Conservation (phyloP, 2,113 vertebrate species). For the Ophthalmolycus amberensis region DNA sequence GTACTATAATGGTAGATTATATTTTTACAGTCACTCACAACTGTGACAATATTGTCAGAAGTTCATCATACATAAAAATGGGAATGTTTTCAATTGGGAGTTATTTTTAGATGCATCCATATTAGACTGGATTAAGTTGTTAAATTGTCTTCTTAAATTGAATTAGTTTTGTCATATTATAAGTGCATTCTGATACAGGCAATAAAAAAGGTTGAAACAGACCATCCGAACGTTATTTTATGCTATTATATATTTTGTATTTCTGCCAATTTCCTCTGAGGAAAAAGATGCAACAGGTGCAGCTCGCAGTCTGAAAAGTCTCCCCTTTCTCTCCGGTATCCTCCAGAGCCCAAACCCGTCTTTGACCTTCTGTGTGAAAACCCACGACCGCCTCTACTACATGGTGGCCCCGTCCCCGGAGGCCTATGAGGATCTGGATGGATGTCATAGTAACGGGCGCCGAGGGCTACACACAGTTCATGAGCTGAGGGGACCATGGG, state of each 20-base stretch:
- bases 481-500: constrained; percentile 84
- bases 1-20: not conserved
- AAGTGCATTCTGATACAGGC: not conserved
- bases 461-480: constrained; percentile 97
- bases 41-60: not conserved
- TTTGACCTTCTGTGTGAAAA: constrained; percentile 97
- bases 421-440: constrained; percentile 94
- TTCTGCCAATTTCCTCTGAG: constrained; percentile 18
- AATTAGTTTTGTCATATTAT: not conserved
- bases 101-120: not conserved
- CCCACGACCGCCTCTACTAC: constrained; percentile 96
- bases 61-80: not conserved
- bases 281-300: constrained; percentile 58
- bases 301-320: constrained; percentile 24
- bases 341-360: constrained; percentile 92
- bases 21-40: not conserved
- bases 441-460: constrained; percentile 94
- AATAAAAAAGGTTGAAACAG: not conserved
- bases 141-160: not conserved
- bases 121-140: not conserved
- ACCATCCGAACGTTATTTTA: not conserved
- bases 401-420: constrained; percentile 95
- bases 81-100: not conserved
- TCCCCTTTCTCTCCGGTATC: constrained; percentile 6
- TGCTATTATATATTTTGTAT: constrained; percentile 1